Evolutionary conservation across 2,113 vertebrate species (phyloP).

Genomic region (Seriola dumerili): DNA sequence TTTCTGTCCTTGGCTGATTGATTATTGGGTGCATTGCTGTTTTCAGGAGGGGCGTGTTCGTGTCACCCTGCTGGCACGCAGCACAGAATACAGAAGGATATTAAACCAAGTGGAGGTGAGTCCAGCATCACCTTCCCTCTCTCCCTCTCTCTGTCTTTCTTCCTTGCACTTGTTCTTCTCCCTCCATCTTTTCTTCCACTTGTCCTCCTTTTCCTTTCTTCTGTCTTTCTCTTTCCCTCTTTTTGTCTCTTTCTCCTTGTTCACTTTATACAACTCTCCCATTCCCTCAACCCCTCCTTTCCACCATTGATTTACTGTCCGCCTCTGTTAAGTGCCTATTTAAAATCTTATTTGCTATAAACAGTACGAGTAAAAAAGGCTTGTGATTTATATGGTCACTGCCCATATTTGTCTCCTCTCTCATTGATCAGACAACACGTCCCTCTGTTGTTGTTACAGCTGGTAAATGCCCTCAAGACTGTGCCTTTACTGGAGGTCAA

Average conservation of each 20-base stretch:
- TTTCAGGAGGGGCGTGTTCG: slow-evolving; percentile 92
- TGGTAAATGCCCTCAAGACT: slow-evolving; percentile 93
- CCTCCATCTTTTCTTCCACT: slow-evolving; percentile 12
- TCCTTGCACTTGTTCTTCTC: slow-evolving; percentile 29
- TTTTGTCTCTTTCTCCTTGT: slow-evolving; percentile 12
- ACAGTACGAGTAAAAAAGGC: slow-evolving; percentile 60
- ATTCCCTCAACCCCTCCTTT: slow-evolving; percentile 16
- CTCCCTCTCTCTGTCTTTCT: slow-evolving; percentile 16
- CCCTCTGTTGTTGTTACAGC: slow-evolving; percentile 84
- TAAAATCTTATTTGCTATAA: slow-evolving; percentile 80
- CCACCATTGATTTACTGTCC: slow-evolving; percentile 79
- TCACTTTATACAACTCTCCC: slow-evolving; percentile 20
- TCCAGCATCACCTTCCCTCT: slow-evolving; percentile 16
- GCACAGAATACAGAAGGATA: slow-evolving; percentile 95
- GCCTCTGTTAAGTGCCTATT: slow-evolving; percentile 72
- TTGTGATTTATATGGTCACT: slow-evolving; percentile 73
- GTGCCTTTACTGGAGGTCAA: slow-evolving; percentile 91
- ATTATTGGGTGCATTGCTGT: slow-evolving; percentile 70
- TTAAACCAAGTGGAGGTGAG: slow-evolving; percentile 95
- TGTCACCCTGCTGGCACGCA: slow-evolving; percentile 95
- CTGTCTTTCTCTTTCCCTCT: not conserved
- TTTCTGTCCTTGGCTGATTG: slow-evolving; percentile 69
- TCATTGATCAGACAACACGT: slow-evolving; percentile 75
- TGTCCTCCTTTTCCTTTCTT: slow-evolving; percentile 29
- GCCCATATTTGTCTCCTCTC: slow-evolving; percentile 60